A percentile compares a stretch with the other conserved stretches of the same genome.
These are phyloP conservation scores for Strigamia maritima DNA, from an alignment of 2,888 invertebrate genomes.

Conservation along the genomic window DNA sequence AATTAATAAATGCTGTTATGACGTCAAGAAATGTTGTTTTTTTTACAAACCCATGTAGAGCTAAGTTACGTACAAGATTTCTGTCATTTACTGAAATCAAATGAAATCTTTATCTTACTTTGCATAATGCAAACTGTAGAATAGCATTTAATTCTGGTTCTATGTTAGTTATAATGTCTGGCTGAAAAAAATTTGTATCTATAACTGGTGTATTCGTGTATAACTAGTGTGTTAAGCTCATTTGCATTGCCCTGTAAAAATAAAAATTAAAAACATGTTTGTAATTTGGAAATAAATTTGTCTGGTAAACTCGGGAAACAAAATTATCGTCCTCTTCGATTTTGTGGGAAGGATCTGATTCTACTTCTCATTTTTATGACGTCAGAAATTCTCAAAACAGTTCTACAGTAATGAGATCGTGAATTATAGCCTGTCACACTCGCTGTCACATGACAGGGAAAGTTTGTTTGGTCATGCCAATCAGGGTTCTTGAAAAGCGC, in stretches of 20 bases:
- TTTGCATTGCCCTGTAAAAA: neutral
- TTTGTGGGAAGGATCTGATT: neutral
- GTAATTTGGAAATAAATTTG: neutral
- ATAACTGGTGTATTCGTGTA: no score
- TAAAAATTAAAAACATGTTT: neutral
- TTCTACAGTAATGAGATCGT: no score
- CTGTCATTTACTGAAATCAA: neutral
- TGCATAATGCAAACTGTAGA: neutral
- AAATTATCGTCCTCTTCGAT: neutral
- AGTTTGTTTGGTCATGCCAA: no score
- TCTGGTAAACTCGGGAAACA: neutral
- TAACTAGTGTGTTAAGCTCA: neutral
- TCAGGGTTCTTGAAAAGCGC: no score
- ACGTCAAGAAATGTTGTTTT: neutral
- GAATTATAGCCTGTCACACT: no score
- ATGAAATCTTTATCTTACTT: neutral
- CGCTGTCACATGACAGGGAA: no score
- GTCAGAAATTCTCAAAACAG: no score
- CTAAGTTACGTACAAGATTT: no score
- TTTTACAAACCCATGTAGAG: no score
- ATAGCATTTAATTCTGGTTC: neutral
- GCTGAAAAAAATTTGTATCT: neutral
- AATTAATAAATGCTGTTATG: neutral
- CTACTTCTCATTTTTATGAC: no score
- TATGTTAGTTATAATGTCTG: neutral